phyloP scores from a whole-genome alignment of 2,888 invertebrate species.

The Dryococelus australis region DNA sequence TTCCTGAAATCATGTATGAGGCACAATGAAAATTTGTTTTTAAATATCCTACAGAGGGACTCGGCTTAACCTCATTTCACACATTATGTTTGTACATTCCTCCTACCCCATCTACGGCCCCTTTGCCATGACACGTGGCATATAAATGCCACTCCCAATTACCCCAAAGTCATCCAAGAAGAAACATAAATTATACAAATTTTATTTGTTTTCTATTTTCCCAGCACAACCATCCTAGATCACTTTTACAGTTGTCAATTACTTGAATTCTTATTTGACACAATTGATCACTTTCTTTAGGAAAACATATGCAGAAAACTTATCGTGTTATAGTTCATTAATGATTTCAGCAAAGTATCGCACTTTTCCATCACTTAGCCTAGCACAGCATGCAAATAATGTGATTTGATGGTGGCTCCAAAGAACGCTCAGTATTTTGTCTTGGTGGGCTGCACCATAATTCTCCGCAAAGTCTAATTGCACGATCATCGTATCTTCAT shows the following conservation, averaged over 20 bases:
- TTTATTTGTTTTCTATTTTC: constrained; percentile 24
- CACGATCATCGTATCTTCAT: constrained; percentile 6
- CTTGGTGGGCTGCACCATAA: neutral
- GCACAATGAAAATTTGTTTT: neutral
- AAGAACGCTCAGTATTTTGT: neutral
- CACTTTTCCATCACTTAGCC: neutral
- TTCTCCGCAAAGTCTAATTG: neutral
- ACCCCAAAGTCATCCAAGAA: constrained; percentile 30
- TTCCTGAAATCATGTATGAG: neutral
- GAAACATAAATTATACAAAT: constrained; percentile 37
- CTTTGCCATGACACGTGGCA: constrained; percentile 19
- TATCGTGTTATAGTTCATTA: constrained; percentile 20
- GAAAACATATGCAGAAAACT: constrained; percentile 31
- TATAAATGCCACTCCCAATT: constrained; percentile 24
- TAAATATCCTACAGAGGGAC: neutral
- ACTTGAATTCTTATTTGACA: constrained; percentile 26
- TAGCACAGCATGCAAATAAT: neutral
- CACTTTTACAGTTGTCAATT: neutral
- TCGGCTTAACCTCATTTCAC: constrained; percentile 17
- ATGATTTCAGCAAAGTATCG: neutral
- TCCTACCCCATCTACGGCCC: neutral
- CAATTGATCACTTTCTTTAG: constrained; percentile 25
- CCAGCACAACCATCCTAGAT: neutral
- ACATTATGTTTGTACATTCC: constrained; percentile 16
- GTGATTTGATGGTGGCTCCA: neutral